phyloP scores from a whole-genome alignment of 2,113 vertebrate genomes.

The Erythrocercus mccallii region DNA sequence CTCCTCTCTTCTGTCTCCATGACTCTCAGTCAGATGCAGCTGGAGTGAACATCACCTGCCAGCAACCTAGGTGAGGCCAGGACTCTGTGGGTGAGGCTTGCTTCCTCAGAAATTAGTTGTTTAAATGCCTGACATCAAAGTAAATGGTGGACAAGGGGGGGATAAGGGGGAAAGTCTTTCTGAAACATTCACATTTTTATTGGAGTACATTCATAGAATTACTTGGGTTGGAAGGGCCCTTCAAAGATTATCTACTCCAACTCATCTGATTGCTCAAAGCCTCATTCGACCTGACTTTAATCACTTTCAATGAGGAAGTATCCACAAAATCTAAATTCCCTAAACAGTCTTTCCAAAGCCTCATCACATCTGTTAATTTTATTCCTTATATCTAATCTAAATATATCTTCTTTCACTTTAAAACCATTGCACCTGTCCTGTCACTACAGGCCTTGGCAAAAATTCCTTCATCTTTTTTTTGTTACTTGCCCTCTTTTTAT shows the following conservation, averaged over 20 bases:
- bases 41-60: background rate
- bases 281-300: background rate
- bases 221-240: background rate
- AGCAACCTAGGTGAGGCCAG: background rate
- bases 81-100: background rate
- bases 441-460: background rate
- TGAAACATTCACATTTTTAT: background rate
- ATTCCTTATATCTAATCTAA: background rate
- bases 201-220: background rate
- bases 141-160: background rate
- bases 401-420: background rate
- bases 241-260: background rate
- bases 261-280: background rate
- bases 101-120: background rate
- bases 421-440: background rate
- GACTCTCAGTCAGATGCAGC: background rate
- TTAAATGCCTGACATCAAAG: background rate
- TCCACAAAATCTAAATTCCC: background rate
- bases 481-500: accelerated
- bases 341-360: background rate
- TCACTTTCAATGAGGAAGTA: background rate
- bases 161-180: background rate
- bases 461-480: background rate
- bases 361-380: background rate
- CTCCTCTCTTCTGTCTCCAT: background rate